A percentile compares a stretch with the other conserved stretches of the same genome.
Evolutionary conservation across 2,797 vertebrate genomes (phyloP).

Genomic region (Odontamblyopus lacepedii): DNA sequence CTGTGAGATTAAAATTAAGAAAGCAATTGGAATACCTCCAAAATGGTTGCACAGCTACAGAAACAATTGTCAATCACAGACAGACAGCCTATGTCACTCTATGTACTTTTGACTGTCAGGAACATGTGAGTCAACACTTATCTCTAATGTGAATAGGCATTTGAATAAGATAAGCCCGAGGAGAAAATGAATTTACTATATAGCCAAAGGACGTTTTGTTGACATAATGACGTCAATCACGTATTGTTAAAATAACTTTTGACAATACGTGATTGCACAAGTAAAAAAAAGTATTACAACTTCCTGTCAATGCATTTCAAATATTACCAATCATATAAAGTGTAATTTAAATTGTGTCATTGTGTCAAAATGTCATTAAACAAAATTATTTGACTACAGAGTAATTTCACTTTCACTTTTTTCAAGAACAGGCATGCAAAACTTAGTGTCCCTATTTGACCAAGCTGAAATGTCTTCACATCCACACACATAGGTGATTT

Average conservation of each 20-base stretch:
- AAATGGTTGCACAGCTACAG: not conserved
- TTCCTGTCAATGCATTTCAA: not conserved
- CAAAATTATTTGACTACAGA: constrained; percentile 11
- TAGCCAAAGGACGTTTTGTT: not conserved
- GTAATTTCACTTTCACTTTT: constrained; percentile 34
- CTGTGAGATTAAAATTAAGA: not conserved
- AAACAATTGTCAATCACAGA: not conserved
- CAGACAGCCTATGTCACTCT: no score
- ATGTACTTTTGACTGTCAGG: not conserved
- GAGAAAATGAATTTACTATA: not conserved
- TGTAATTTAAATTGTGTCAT: not conserved
- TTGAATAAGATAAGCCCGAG: not conserved
- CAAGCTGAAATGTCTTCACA: constrained; percentile 1
- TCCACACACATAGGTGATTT: not conserved
- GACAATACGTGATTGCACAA: not conserved
- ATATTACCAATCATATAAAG: not conserved
- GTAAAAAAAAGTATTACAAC: not conserved
- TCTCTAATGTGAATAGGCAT: not conserved
- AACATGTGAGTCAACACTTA: not conserved
- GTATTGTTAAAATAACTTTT: no score
- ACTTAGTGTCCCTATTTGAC: constrained; percentile 29
- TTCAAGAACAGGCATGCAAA: constrained; percentile 43
- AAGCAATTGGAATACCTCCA: not conserved
- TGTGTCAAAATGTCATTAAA: not conserved
- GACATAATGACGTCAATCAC: no score